Percentiles rank a stretch among this genome's conserved stretches.
These are phyloP conservation scores for Ephialtes manifestator DNA, from an alignment of 2,888 invertebrate genomes.

Conservation along the genomic window DNA sequence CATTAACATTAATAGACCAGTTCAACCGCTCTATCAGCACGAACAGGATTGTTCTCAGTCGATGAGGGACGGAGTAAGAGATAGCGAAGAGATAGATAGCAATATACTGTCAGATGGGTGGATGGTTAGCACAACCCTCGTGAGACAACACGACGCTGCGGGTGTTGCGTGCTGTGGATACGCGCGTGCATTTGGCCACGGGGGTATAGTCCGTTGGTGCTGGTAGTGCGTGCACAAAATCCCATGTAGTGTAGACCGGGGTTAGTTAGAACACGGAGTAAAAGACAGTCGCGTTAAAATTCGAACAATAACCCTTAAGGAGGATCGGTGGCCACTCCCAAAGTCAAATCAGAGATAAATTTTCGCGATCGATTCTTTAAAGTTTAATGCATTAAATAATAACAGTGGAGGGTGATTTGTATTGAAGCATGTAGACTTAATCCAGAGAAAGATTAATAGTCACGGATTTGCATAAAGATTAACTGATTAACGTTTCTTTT, in stretches of 20 bases:
- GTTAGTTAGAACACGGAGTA: no score
- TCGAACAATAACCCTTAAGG: no score
- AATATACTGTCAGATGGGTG: background rate
- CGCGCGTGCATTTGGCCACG: slow-evolving; percentile 9
- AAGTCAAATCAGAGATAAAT: no score
- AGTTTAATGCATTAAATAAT: no score
- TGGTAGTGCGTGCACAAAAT: slow-evolving; percentile 5
- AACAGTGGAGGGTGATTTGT: no score
- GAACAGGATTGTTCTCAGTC: slow-evolving; percentile 24
- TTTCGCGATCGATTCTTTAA: no score
- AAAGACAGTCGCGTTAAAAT: no score
- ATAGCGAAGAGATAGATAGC: background rate
- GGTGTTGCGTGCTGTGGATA: slow-evolving; percentile 19
- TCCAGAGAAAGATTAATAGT: no score
- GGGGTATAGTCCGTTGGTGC: background rate
- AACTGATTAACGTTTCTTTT: no score
- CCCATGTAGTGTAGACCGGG: background rate
- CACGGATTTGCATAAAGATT: no score
- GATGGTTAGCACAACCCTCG: slow-evolving; percentile 12
- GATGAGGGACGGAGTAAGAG: background rate
- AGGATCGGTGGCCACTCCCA: no score
- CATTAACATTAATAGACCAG: slow-evolving; percentile 41
- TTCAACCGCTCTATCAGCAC: slow-evolving; percentile 36
- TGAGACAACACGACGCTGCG: slow-evolving; percentile 37
- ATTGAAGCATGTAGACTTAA: no score